phyloP scores from a whole-genome alignment of 2,797 vertebrate genomes.

The Micropoecilia bifurca region DNA sequence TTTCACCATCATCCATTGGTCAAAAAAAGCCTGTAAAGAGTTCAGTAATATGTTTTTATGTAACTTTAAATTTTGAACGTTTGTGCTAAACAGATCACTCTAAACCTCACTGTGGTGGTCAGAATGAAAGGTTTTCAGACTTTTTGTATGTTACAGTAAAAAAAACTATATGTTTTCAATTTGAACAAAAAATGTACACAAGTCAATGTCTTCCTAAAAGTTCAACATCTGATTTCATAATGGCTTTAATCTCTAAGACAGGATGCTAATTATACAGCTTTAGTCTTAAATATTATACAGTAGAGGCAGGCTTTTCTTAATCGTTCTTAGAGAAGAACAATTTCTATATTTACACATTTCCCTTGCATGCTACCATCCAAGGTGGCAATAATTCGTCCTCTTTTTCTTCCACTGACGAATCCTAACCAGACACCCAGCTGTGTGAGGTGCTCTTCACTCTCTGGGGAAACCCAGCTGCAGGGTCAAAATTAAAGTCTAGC shows the following conservation, averaged over 20 bases:
- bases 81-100: background rate
- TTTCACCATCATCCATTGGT: background rate
- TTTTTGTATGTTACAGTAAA: background rate
- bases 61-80: background rate
- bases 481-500: conserved; percentile 98
- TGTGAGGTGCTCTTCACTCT: conserved; percentile 93
- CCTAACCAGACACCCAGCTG: conserved; percentile 95
- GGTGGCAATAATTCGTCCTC: conserved; percentile 27
- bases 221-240: conserved; percentile 1
- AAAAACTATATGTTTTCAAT: background rate
- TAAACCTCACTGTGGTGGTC: background rate
- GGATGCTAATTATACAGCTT: conserved; percentile 6
- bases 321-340: background rate
- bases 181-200: background rate
- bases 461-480: conserved; percentile 88
- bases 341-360: background rate
- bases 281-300: background rate
- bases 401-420: background rate
- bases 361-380: background rate
- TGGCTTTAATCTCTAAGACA: conserved; percentile 4
- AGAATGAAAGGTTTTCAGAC: background rate
- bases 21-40: background rate
- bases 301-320: background rate
- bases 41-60: background rate
- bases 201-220: background rate